phyloP scores from a whole-genome alignment of 1,140 invertebrate genomes.

The Drosophila funebris region DNA sequence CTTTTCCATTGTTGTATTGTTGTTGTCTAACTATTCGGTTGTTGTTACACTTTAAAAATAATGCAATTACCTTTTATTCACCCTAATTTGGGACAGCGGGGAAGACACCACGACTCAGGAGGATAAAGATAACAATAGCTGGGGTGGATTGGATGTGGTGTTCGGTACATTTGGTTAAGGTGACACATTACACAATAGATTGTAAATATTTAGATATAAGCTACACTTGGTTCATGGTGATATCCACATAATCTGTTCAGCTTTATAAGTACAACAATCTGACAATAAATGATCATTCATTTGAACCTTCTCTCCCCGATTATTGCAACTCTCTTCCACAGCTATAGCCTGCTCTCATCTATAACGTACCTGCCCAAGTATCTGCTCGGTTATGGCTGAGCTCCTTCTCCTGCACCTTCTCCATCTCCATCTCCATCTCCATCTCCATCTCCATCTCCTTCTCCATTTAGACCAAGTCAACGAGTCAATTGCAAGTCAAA shows the following conservation, averaged over 20 bases:
- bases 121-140: constrained; percentile 1
- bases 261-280: constrained; percentile 2
- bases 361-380: constrained; percentile 81
- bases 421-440: too few relatives aligned
- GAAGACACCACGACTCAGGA: constrained; percentile 20
- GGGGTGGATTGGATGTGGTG: constrained; percentile 46
- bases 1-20: constrained; percentile 17
- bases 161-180: constrained; percentile 56
- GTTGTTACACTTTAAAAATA: constrained; percentile 21
- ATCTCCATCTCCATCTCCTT: too few relatives aligned
- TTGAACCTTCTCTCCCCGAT: not conserved
- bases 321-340: constrained; percentile 17
- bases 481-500: constrained; percentile 56
- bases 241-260: not conserved
- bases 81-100: constrained; percentile 52
- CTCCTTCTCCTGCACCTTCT: not conserved
- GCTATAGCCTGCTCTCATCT: constrained; percentile 79
- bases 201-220: constrained; percentile 44
- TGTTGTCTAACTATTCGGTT: not conserved
- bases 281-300: constrained; percentile 42
- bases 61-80: constrained; percentile 42
- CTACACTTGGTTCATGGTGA: constrained; percentile 31
- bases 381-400: constrained; percentile 74
- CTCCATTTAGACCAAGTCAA: not conserved
- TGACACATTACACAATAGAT: constrained; percentile 2